phyloP scores from a whole-genome alignment of 2,113 vertebrate genomes.

The Petrocephalus microphthalmus region DNA sequence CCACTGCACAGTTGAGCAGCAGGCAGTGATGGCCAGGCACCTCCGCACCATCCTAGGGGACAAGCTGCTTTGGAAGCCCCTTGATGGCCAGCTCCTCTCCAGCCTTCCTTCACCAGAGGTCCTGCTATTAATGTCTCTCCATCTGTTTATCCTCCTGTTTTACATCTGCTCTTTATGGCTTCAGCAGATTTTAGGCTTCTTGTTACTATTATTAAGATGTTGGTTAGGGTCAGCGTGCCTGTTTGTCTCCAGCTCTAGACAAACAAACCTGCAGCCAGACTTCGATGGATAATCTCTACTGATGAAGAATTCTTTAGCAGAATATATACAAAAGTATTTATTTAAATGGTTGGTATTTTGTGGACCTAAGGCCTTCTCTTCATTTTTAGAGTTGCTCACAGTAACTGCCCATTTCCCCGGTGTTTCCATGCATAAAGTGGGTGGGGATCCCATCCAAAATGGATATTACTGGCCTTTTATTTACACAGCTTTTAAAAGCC shows the following conservation, averaged over 20 bases:
- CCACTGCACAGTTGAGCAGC: conserved; percentile 90
- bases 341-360: neutral
- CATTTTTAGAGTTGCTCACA: neutral
- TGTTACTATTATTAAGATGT: neutral
- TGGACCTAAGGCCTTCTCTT: neutral
- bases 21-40: conserved; percentile 77
- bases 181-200: neutral
- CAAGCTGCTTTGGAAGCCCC: conserved; percentile 68
- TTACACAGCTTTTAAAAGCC: neutral
- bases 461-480: neutral
- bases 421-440: neutral
- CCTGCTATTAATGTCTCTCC: neutral
- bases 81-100: conserved; percentile 46
- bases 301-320: neutral
- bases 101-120: conserved; percentile 83
- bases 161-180: neutral
- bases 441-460: neutral
- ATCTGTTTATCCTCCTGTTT: neutral
- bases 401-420: neutral
- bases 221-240: neutral
- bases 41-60: conserved; percentile 79
- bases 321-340: neutral
- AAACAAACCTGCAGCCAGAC: neutral
- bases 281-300: neutral
- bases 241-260: neutral